These are phyloP conservation scores for Diglossa cyanea DNA, from an alignment of 2,797 vertebrate species.

Conservation along the genomic window DNA sequence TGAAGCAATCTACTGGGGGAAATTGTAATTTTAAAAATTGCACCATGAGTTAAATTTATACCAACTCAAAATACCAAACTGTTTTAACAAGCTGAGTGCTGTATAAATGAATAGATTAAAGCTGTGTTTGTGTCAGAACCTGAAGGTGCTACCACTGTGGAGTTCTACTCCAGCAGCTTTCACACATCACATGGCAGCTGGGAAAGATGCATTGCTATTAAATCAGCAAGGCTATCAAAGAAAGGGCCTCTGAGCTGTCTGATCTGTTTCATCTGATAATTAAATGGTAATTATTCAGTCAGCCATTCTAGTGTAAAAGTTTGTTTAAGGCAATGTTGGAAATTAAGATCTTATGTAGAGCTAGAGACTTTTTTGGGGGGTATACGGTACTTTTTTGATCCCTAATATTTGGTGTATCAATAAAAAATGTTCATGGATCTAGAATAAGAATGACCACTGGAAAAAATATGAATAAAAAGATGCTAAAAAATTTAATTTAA, in stretches of 20 bases:
- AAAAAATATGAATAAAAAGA: background rate
- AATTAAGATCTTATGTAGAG: background rate
- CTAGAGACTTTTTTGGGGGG: background rate
- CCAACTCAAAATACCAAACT: background rate
- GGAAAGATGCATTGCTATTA: background rate
- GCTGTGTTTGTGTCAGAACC: slow-evolving; percentile 34
- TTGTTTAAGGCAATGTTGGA: background rate
- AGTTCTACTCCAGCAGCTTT: slow-evolving; percentile 40
- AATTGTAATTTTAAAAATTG: slow-evolving; percentile 40
- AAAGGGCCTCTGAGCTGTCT: slow-evolving; percentile 20
- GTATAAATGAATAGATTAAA: slow-evolving; percentile 62
- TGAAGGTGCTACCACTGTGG: slow-evolving; percentile 36
- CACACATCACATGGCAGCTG: background rate
- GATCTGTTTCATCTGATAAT: slow-evolving; percentile 13
- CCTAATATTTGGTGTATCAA: background rate
- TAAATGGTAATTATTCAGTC: slow-evolving; percentile 12
- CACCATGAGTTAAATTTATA: slow-evolving; percentile 41
- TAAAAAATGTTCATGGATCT: background rate
- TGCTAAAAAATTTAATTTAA: background rate
- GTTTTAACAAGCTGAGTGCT: slow-evolving; percentile 3
- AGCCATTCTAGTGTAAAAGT: background rate
- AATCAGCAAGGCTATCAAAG: slow-evolving; percentile 20
- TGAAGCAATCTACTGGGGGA: background rate
- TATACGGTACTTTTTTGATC: background rate
- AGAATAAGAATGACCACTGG: background rate